Base-by-base conservation (phyloP, 2,113 vertebrate genomes). In the Mungos mungo region DNA sequence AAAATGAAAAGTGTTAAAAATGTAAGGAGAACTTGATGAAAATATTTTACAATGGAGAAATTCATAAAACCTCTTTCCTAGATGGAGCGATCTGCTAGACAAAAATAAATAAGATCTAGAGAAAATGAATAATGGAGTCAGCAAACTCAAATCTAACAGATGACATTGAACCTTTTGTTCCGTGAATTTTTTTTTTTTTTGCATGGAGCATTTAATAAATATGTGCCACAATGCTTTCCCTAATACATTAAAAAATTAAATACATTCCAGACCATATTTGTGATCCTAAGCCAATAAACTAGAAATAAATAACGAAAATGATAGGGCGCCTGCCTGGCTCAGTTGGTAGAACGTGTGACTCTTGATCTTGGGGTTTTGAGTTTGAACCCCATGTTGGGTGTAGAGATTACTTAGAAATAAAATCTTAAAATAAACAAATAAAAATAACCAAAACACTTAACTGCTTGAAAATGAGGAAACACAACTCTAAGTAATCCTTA, bases 1-100 rank as follows among this genome's bases (percentile, higher is more conserved):
- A 63, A 79, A 71, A 65, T 96, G 88, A 76, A 52, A 68, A 16
- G 31, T 82, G 81, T 84, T 95, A 35, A 83, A 92, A 79, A 77
- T 72, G 23, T 47, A 38, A 87, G 31, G 33, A 86, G 68, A 82
- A 68, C 9, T 72, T 77, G 50, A 68, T 90, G 76, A 66, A 95
- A 87, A 77, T 54, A 87, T 68, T 87, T 82, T 65, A 33, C 16
- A 65, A 19, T 38, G 15, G 41, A 27, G 52, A n/a, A 35, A 93
- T 81, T 90, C 38, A 1, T 69, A 27, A 57, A 77, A 63, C n/a
- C n/a, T 79, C 82, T 71, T 88, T 71, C 79, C 47, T 10, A 83
- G 83, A 45, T 47, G 50, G 45, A 71, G 66, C 52, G 31, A 71
- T 77, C 10, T 21, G 16, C 74, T 3, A 66, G 77, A 84, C 27